Evolutionary conservation across 2,113 vertebrate genomes (phyloP).

Genomic region (Dasyurus viverrinus): DNA sequence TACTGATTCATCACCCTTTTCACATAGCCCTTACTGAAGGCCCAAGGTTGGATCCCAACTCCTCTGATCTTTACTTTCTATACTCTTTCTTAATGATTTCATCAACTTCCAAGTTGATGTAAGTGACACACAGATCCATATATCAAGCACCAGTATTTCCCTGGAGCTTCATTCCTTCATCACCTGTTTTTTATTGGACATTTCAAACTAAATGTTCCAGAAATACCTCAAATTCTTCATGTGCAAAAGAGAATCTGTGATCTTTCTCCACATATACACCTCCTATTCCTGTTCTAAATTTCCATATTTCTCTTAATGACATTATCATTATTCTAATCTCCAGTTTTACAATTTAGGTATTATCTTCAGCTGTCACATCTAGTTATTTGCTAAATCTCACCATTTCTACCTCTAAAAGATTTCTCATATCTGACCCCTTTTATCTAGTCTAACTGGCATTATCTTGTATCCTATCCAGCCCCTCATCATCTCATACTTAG

Average conservation of each 20-base stretch:
- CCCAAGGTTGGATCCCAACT: background rate
- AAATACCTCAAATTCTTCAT: background rate
- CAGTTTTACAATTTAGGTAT: background rate
- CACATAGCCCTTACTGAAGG: background rate
- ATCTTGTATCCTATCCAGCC: background rate
- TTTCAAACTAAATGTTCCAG: background rate
- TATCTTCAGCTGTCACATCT: background rate
- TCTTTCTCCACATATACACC: background rate
- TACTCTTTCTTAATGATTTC: background rate
- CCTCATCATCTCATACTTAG: background rate
- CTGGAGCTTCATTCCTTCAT: background rate
- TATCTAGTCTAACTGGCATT: background rate
- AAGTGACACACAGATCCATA: background rate
- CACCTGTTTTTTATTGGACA: background rate
- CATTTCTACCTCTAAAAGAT: background rate
- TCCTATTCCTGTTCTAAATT: background rate
- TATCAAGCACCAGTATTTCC: background rate
- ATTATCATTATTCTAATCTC: background rate
- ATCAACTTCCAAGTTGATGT: background rate
- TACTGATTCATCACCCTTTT: background rate
- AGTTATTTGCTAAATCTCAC: background rate
- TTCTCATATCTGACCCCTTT: background rate
- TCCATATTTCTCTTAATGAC: background rate
- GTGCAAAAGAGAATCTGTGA: background rate
- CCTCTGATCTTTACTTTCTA: background rate